Evolutionary conservation across 1,140 invertebrate species (phyloP), one percentile per base, ranked within the genome.

Genomic region (Drosophila pseudoananassae): DNA sequence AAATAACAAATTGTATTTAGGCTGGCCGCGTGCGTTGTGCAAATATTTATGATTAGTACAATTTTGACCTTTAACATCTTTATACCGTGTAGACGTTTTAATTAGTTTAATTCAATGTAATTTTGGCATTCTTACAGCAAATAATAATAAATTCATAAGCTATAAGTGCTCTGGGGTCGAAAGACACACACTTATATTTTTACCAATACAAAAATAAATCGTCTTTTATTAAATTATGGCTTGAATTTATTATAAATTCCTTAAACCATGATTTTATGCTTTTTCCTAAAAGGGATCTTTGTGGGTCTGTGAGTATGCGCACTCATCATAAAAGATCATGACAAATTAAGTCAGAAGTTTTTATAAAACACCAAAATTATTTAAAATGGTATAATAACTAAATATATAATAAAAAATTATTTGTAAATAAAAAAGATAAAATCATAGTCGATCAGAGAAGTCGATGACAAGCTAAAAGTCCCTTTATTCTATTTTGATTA

Each of bases 61-160:
- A 78, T 79, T 84, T 53, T 78, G 63, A 76, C 89, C 83, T 92
- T 78, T 92, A 70, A 90, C 92, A 76, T 80, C 91, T 70, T 85
- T 92, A 78, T 76, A 79, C 58, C 65, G 46, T 63, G 61, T 87
- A 88, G 76, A 79, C 57, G 45, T 83, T 79, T 88, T 72, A 76
- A 76, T 72, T 88, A 87, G 83, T 69, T 76, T 87, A 89, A 88
- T 82, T 69, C 61, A 70, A 68, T 76, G 63, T 73, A 88, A 51
- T 78, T 76, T 78, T 74, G 65, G 54, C 58, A 76, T 15, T 46
- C 29, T 75, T 65, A 57, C 52, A 75, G 53, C 33, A 58, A 73
- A 14, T 14, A 15, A 76, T 60, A 87, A 88, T 82, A 78, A 78
- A 82, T 66, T 56, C 57, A 54, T 15, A 47, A 27, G 36, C 45